Evolutionary conservation across 53 echinoderm and acorn worm species (phyloP).

Genomic region (Echinarachnius parma): DNA sequence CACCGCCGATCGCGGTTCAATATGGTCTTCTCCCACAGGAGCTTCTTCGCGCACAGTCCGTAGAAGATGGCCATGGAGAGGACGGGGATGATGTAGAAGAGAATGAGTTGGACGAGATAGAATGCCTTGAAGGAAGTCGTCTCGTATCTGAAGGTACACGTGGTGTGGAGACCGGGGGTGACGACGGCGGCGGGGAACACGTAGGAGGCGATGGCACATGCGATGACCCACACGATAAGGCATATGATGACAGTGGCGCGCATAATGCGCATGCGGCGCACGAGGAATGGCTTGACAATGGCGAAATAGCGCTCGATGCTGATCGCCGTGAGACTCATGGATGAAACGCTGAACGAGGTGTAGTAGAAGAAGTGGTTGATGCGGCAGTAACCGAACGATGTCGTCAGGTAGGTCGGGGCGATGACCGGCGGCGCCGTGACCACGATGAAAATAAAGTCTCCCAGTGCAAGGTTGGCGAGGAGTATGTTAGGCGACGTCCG

Average conservation of each 20-base stretch:
- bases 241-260: slow-evolving; percentile 35
- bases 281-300: slow-evolving; percentile 31
- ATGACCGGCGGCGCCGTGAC: slow-evolving; percentile 34
- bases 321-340: slow-evolving; percentile 26
- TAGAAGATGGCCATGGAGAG: slow-evolving; percentile 16
- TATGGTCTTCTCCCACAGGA: slow-evolving; percentile 30
- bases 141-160: slow-evolving; percentile 33
- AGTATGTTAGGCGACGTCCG: slow-evolving; percentile 40
- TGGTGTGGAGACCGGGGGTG: slow-evolving; percentile 8
- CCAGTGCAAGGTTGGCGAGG: slow-evolving; percentile 35
- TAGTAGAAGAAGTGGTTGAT: slow-evolving; percentile 36
- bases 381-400: slow-evolving; percentile 32
- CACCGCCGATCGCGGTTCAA: slow-evolving; percentile 12
- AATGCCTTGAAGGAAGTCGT: slow-evolving; percentile 11
- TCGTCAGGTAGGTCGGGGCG: slow-evolving; percentile 29
- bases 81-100: slow-evolving; percentile 3
- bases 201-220: slow-evolving; percentile 11
- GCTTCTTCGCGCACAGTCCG: slow-evolving; percentile 35
- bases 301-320: slow-evolving; percentile 40
- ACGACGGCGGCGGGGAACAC: slow-evolving; percentile 13
- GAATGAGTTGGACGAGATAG: slow-evolving; percentile 18
- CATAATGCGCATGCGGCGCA: slow-evolving; percentile 29
- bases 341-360: slow-evolving; percentile 35
- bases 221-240: slow-evolving; percentile 12
- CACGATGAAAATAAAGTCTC: slow-evolving; percentile 36